These are phyloP conservation scores for Oreohelix idahoensis DNA, from an alignment of 1,140 invertebrate genomes.

Conservation along the genomic window DNA sequence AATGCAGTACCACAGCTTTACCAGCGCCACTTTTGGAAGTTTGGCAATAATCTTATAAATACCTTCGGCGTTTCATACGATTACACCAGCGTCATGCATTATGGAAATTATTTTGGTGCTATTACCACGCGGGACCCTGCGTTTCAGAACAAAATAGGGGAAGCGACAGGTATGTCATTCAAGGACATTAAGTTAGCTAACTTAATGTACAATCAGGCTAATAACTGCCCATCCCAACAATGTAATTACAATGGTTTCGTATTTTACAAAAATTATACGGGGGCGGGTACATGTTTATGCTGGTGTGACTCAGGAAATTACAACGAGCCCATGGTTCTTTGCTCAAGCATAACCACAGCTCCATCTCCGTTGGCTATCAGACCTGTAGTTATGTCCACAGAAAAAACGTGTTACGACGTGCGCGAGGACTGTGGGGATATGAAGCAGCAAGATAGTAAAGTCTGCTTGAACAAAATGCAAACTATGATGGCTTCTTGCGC, in stretches of 20 bases:
- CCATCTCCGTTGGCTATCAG: no score
- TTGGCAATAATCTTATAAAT: slow-evolving; percentile 67
- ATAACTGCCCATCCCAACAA: no score
- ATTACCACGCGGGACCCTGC: slow-evolving; percentile 51
- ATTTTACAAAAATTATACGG: background rate
- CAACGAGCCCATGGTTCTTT: background rate
- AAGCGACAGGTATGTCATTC: slow-evolving; percentile 55
- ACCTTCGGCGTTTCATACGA: slow-evolving; percentile 75
- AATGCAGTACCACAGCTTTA: slow-evolving; percentile 77
- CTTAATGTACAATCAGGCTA: slow-evolving; percentile 60
- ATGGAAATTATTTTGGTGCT: slow-evolving; percentile 53
- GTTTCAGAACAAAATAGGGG: slow-evolving; percentile 55
- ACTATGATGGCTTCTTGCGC: slow-evolving; percentile 14
- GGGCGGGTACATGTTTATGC: background rate
- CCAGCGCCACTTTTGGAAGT: slow-evolving; percentile 75
- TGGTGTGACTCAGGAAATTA: slow-evolving; percentile 5
- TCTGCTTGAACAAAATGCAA: slow-evolving; percentile 6
- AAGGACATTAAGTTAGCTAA: slow-evolving; percentile 60
- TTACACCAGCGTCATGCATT: slow-evolving; percentile 74
- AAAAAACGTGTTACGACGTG: background rate
- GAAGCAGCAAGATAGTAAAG: background rate
- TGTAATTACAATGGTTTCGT: background rate
- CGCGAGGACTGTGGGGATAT: slow-evolving; percentile 13
- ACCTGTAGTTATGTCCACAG: no score
- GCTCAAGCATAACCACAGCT: background rate